These are phyloP conservation scores for Eupithecia pulchellata DNA, from an alignment of 2,888 invertebrate genomes.

Conservation along the genomic window DNA sequence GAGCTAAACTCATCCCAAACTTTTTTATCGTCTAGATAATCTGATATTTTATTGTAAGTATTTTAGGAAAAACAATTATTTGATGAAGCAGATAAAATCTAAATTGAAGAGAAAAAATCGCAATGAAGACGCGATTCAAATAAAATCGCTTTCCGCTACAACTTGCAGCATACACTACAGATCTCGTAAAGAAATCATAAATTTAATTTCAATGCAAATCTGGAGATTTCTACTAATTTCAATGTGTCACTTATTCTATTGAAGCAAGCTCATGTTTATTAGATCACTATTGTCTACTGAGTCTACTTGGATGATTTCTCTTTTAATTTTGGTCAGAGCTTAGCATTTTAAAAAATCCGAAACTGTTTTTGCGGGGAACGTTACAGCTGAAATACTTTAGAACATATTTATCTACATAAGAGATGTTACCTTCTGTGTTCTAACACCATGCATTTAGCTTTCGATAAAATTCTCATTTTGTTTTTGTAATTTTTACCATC, in stretches of 20 bases:
- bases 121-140: background rate
- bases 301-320: background rate
- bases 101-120: background rate
- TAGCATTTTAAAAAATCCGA: too few relatives aligned
- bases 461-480: too few relatives aligned
- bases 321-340: background rate
- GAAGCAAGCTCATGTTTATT: background rate
- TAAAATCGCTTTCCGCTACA: background rate
- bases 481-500: too few relatives aligned
- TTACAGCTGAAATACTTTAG: too few relatives aligned
- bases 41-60: too few relatives aligned
- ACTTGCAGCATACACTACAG: slow-evolving; percentile 33
- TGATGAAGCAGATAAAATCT: too few relatives aligned
- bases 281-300: slow-evolving; percentile 1
- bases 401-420: too few relatives aligned
- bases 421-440: background rate
- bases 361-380: too few relatives aligned
- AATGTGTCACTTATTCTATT: slow-evolving; percentile 61
- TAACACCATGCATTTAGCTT: background rate
- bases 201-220: slow-evolving; percentile 60
- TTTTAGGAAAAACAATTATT: too few relatives aligned
- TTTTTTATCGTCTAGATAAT: too few relatives aligned
- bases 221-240: slow-evolving; percentile 61
- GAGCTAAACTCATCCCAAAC: too few relatives aligned
- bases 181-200: slow-evolving; percentile 65